These are phyloP conservation scores for Python bivittatus DNA, from an alignment of 2,113 vertebrate species.

Conservation along the genomic window DNA sequence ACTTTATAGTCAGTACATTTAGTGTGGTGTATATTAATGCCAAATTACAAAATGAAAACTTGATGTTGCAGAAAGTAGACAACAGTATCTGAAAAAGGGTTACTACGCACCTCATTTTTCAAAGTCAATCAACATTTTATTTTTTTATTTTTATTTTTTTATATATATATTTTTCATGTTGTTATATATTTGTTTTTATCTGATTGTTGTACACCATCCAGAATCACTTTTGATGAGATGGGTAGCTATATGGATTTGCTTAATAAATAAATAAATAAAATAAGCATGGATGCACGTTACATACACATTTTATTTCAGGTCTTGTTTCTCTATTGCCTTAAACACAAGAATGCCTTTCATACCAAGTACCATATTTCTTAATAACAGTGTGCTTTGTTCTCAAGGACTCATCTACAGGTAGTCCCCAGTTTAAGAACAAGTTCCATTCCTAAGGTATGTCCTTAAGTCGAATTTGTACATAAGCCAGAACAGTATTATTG, in stretches of 20 bases:
- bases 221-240: no score
- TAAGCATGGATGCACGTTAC: constrained; percentile 30
- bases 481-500: no score
- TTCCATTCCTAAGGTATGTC: no score
- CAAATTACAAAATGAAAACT: constrained; percentile 16
- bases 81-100: constrained; percentile 27
- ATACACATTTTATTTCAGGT: constrained; percentile 54
- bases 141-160: no score
- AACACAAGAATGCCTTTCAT: constrained; percentile 54
- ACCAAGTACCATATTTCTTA: constrained; percentile 27
- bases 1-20: neutral
- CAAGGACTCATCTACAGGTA: constrained; percentile 39
- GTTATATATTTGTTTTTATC: no score
- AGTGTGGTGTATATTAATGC: constrained; percentile 7
- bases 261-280: no score
- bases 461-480: no score
- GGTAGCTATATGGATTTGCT: no score
- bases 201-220: no score
- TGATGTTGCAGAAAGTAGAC: constrained; percentile 33
- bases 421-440: no score
- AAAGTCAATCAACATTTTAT: neutral
- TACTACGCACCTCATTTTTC: constrained; percentile 40
- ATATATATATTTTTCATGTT: no score
- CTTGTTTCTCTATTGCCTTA: constrained; percentile 38
- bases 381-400: constrained; percentile 29